Evolutionary conservation across 1,140 invertebrate species (phyloP), one percentile per base, ranked within the genome.

Genomic region (Mya arenaria): DNA sequence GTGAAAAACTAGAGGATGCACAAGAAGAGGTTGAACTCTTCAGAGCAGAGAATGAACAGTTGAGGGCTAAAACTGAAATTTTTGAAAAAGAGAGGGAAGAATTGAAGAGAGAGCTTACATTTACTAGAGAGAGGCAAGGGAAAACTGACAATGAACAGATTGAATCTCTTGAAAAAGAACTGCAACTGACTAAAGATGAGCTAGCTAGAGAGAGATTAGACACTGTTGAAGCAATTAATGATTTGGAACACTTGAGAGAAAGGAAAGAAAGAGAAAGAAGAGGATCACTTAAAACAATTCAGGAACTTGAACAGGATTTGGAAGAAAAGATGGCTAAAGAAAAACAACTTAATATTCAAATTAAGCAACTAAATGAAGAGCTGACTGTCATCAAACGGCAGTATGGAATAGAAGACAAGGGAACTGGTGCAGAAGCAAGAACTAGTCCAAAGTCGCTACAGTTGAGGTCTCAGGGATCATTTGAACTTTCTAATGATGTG

Each of bases 401-500:
- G 32, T 78, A 78, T 78, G 75, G 75, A 56, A 78, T 78, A 34
- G 63, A 68, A 56, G 75, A 78, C 17, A 78, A 78, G 28, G 10
- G 34, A 15, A n/a, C 10, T 34, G 34, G 39, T 19, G 34, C 10
- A 13, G 10, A n/a, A 41, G 66, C 41, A 48, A n/a, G 74, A 52
- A 44, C 41, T 10, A 56, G 30, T 80, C 37, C 52, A 60, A 81
- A 81, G 48, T 65, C 74, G 37, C 25, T 2, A 4, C 62, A 78
- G 56, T 37, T 78, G 23, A 66, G 30, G 41, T 78, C 75, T 39
- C 75, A 78, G 48, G 63, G 62, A 23, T 78, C 75, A 19, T 78
- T 78, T 78, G 75, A 78, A 52, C 75, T 78, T 65, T 30, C 62
- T 28, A 78, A 41, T 39, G 78, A 81, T 63, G 37, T 81, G 25